Percentiles rank a stretch among this genome's conserved stretches.
Conservation (phyloP, 2,888 invertebrate genomes). For the Drosophila pseudotakahashii region DNA sequence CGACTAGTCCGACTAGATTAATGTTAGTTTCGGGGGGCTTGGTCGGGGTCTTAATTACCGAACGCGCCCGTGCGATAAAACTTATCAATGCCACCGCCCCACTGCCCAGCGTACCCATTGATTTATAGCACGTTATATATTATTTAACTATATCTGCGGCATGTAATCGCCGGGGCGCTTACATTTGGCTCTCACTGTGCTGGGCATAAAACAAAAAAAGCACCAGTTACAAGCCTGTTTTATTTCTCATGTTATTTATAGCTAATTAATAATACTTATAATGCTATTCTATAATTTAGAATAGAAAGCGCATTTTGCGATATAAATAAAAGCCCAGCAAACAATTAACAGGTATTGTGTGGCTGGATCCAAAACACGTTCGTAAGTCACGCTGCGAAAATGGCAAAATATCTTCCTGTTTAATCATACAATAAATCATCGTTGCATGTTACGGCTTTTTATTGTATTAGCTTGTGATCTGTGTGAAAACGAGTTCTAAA, state of each 20-base stretch:
- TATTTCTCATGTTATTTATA: slow-evolving; percentile 74
- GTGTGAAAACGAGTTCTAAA: slow-evolving; percentile 64
- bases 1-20: slow-evolving; percentile 52
- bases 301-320: slow-evolving; percentile 62
- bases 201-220: background rate
- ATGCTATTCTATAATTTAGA: slow-evolving; percentile 77
- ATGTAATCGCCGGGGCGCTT: slow-evolving; percentile 63
- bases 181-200: slow-evolving; percentile 54
- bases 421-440: slow-evolving; percentile 77
- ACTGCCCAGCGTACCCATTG: slow-evolving; percentile 50
- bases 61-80: slow-evolving; percentile 75
- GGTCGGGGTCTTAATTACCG: slow-evolving; percentile 63
- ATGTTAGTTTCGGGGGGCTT: slow-evolving; percentile 60
- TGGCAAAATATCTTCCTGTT: slow-evolving; percentile 72
- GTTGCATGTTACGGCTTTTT: slow-evolving; percentile 48
- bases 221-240: slow-evolving; percentile 62
- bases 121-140: slow-evolving; percentile 72
- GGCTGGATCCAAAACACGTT: slow-evolving; percentile 59
- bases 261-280: slow-evolving; percentile 79
- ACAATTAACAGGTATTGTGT: slow-evolving; percentile 51
- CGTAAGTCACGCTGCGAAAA: slow-evolving; percentile 67
- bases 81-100: slow-evolving; percentile 61
- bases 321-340: slow-evolving; percentile 61
- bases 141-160: slow-evolving; percentile 65
- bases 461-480: slow-evolving; percentile 41